phyloP scores from a whole-genome alignment of 2,113 vertebrate species.

The Chionodraco myersi region DNA sequence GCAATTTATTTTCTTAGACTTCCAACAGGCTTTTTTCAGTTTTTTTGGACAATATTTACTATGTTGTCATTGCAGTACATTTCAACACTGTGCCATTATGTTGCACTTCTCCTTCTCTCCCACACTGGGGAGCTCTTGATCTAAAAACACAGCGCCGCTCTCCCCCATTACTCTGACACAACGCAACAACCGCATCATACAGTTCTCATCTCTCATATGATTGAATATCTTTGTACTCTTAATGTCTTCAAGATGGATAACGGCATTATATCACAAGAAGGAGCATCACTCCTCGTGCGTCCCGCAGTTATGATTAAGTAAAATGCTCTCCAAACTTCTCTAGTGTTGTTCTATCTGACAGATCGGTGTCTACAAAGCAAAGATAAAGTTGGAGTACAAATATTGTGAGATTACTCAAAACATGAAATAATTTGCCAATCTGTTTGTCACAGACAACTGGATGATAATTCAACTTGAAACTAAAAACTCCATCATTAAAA shows the following conservation, averaged over 20 bases:
- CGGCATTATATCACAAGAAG: not conserved
- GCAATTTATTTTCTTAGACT: too few species aligned
- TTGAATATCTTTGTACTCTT: constrained; percentile 17
- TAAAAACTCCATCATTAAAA: not conserved
- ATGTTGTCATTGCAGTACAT: too few species aligned
- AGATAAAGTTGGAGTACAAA: not conserved
- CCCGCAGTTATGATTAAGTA: not conserved
- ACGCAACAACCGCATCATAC: not conserved
- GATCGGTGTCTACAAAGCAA: not conserved
- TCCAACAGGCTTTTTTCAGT: not conserved
- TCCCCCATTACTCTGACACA: not conserved
- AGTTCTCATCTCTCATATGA: constrained; percentile 29
- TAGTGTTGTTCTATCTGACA: constrained; percentile 20
- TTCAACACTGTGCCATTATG: not conserved
- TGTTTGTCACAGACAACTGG: not conserved
- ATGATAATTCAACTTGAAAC: not conserved
- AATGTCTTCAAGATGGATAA: constrained; percentile 23
- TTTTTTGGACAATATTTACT: not conserved
- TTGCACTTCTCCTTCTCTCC: constrained; percentile 35
- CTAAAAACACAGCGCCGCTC: constrained; percentile 36
- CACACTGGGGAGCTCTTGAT: constrained; percentile 74
- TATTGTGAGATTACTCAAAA: constrained; percentile 24
- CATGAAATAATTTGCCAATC: not conserved
- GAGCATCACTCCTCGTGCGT: constrained; percentile 19
- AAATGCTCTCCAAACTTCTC: constrained; percentile 7